phyloP scores from a whole-genome alignment of 2,888 invertebrate genomes.

The Sinotaia quadrata region DNA sequence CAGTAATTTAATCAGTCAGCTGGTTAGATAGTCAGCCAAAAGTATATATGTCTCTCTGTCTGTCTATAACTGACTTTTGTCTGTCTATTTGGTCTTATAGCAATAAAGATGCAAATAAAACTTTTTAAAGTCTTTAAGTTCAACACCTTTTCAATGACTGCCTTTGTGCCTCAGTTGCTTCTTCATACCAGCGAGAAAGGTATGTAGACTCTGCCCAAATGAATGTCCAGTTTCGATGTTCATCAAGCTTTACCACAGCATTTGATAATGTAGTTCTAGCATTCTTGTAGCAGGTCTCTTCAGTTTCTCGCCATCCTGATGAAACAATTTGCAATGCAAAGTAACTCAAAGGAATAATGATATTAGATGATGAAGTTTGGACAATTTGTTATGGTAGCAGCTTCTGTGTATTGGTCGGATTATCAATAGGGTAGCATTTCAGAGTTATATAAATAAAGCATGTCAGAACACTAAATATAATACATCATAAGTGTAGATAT shows the following conservation, averaged over 20 bases:
- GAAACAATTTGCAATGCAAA: conserved; percentile 5
- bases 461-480: too few species aligned
- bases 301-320: conserved; percentile 92
- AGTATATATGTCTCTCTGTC: too few species aligned
- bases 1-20: too few species aligned
- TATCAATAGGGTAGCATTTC: too few species aligned
- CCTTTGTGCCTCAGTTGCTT: conserved; percentile 76
- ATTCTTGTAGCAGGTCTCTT: conserved; percentile 93
- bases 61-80: too few species aligned
- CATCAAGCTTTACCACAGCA: conserved; percentile 86
- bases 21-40: too few species aligned
- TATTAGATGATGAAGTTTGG: background rate
- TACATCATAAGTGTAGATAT: too few species aligned
- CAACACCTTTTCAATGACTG: conserved; percentile 73
- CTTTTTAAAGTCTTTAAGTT: too few species aligned
- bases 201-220: conserved; percentile 98
- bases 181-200: conserved; percentile 92
- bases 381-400: background rate
- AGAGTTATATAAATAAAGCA: too few species aligned
- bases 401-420: too few species aligned
- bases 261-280: conserved; percentile 91
- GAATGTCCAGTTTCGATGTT: conserved; percentile 86
- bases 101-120: too few species aligned
- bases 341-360: background rate
- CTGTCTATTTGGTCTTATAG: too few species aligned